Base-by-base conservation (phyloP, 2,113 vertebrate species). In the Gnathonemus echidnorhynchus region DNA sequence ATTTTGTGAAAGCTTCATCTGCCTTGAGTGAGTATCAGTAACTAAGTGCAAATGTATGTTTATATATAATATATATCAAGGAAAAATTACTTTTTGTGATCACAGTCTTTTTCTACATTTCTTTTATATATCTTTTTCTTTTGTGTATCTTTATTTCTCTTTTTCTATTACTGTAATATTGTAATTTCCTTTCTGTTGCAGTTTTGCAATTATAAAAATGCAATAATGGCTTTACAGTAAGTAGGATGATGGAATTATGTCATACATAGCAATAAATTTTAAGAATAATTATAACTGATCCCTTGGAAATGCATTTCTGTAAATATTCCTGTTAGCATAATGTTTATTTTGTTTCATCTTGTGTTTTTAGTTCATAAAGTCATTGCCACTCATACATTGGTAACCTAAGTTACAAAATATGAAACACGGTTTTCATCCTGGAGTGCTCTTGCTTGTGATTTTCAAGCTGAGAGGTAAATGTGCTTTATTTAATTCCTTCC, bases 381-480 rank as follows among this genome's bases (percentile, higher is more conserved):
- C 5, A 19, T 53, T 6, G 10, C 17, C 9, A 21, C 27, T 19
- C 5, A 45, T 42, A 83, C 35, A 45, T 11, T 35, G 31, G 39
- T 31, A 56, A 27, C 39, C 21, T 50, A 56, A 39, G 31, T 24
- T 46, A 17, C 39, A 24, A 46, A 86, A 94, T 91, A 83, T 70
- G 83, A 45, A 66, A 89, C 86, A 89, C 27, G 66, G 74, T 48
- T 91, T 86, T 89, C 91, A 90, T 27, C 48, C 93, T 46, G 56
- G 90, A 13, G 88, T 94, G 88, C 84, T 94, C 70, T 21, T 94
- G n/a, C 74, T 95, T 74, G 77, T 93, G 27, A 17, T 88, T 52
- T 42, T 92, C 31, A 90, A 86, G 39, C 74, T 91, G 10, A 89
- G 88, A 93, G 94, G 95, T 95, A 90, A 94, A 85, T 9, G 84